Evolutionary conservation across 2,888 invertebrate genomes (phyloP).

Genomic region (Lepeophtheirus nordmannii): DNA sequence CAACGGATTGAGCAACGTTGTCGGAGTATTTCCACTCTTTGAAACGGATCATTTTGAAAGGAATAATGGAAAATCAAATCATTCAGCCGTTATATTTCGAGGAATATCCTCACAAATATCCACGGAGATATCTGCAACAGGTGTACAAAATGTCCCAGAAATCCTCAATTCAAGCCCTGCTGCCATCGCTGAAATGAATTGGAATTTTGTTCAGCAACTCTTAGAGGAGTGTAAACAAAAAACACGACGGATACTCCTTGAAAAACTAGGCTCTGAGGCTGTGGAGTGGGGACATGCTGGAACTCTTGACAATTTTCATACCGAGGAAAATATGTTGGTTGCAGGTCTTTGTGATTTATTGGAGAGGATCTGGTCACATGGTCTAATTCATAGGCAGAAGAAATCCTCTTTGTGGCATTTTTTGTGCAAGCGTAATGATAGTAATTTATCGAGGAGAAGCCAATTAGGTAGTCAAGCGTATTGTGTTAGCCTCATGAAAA

Average conservation of each 20-base stretch:
- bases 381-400: slow-evolving; percentile 57
- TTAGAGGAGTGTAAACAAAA: slow-evolving; percentile 85
- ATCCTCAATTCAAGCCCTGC: slow-evolving; percentile 49
- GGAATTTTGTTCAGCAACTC: slow-evolving; percentile 92
- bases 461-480: slow-evolving; percentile 16
- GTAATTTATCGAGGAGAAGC: not conserved
- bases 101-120: slow-evolving; percentile 5
- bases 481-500: slow-evolving; percentile 19
- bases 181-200: slow-evolving; percentile 85
- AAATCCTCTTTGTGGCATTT: slow-evolving; percentile 89
- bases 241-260: slow-evolving; percentile 96
- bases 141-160: not conserved
- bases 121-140: not conserved
- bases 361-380: slow-evolving; percentile 95
- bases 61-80: not conserved
- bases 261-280: slow-evolving; percentile 95
- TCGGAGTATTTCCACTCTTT: slow-evolving; percentile 15
- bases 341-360: slow-evolving; percentile 93
- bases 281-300: slow-evolving; percentile 80
- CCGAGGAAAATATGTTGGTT: slow-evolving; percentile 93
- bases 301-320: slow-evolving; percentile 34
- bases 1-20: not conserved
- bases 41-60: not conserved
- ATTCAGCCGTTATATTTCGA: slow-evolving; percentile 7
- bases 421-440: slow-evolving; percentile 4